Evolutionary conservation across 2,888 invertebrate genomes (phyloP), one percentile per base, ranked within the genome.

Genomic region (Harpalus rubripes): DNA sequence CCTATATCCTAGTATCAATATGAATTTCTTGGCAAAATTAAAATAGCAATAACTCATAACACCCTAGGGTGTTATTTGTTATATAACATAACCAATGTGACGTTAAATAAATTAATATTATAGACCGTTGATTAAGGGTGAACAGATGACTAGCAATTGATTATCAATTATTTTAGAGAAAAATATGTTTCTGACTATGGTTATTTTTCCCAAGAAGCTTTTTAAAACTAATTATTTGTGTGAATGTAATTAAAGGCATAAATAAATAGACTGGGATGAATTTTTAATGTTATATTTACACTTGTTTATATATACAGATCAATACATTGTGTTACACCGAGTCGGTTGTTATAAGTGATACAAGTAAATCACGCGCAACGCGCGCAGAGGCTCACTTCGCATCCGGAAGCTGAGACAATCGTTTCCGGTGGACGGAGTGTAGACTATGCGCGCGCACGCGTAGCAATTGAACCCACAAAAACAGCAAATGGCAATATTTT

Each of bases 401-500:
- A n/a, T 8, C 65, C 32, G 65, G 39, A 65, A 26, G 10, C 39
- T n/a, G 26, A 63, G n/a, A 63, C 63, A 63, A 63, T 12, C 63
- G 63, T 22, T 22, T 63, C 68, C 68, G 68, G 32, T 32, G 68
- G 41, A 12, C 8, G 16, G 52, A 41, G 72, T 44, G 10, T 3
- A 8, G 58, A n/a, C 10, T 6, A 12, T 58, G 58, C 32, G 78
- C 78, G 26, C 76, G 26, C 18, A 16, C 44, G 59, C 68, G 65
- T 44, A 80, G 58, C 58, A 80, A 85, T 85, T 85, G 85, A 85
- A 85, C 85, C 85, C 85, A 85, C 85, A 85, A 85, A 85, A 85
- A 85, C 85, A 85, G 85, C 85, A 85, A 85, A 85, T 85, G 85
- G 85, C 85, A 85, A 85, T 85, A 85, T 85, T 85, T 85, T 72